Base-by-base conservation (phyloP, 2,797 vertebrate genomes). In the Leuciscus waleckii region DNA sequence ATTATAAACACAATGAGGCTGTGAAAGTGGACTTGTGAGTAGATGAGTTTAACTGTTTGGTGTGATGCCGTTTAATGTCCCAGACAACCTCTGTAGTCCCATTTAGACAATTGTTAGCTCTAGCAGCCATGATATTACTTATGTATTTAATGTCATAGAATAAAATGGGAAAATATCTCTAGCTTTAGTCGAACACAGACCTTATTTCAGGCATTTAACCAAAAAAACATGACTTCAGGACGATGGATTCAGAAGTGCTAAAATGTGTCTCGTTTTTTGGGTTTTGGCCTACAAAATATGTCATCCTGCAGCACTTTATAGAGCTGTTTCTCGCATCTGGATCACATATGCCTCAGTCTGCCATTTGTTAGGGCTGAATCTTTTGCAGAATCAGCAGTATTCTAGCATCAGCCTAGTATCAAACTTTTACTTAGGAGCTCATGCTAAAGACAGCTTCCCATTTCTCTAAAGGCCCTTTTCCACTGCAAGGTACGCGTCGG, bases 391-490 rank as follows among this genome's bases (percentile, higher is more conserved):
- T 79, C 54, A 63, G 67, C 58, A 39, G 32, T 63, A 63, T 78
- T 83, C 49, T 19, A 10, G 9, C 43, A 21, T 82, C 13, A 13
- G n/a, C 6, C 11, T n/a, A 5, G 54, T 82, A 86, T 63, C 21
- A 77, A 75, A 49, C 63, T 11, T 74, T 86, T 71, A 69, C 26
- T 70, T 26, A 61, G 71, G 9, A 67, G 23, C 68, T 79, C 14
- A 21, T 79, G 67, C 39, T 37, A 2, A 85, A 67, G 69, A 29
- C 7, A 16, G 35, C n/a, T 58, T 71, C 80, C 17, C 8, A 65
- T 23, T 49, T 82, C 14, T 68, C 21, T n/a, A 37, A 51, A 65
- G 58, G 11, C 43, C 1, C 13, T 46, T 14, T 46, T 46, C 43
- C 13, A 46, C 13, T 46, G 43, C 43, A 46, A 14, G 43, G 43